Conservation (phyloP, 64 coral and sea anemone genomes). For the Montipora efflorescens region DNA sequence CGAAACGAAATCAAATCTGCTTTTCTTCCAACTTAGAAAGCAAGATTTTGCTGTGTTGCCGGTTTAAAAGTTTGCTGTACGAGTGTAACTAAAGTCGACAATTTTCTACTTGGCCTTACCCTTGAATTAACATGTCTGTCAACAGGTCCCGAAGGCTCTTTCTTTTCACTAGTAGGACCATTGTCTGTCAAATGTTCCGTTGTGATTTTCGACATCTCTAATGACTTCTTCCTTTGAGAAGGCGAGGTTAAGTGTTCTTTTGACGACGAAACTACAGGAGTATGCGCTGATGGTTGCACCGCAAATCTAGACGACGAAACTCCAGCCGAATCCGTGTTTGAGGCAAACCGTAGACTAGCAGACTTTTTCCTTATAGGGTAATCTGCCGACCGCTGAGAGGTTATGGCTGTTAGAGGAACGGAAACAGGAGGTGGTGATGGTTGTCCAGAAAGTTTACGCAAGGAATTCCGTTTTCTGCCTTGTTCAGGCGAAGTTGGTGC, state of each 20-base stretch:
- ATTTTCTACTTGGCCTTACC: neutral
- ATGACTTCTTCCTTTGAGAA: neutral
- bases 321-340: neutral
- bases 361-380: neutral
- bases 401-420: neutral
- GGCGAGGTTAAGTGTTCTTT: neutral
- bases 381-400: neutral
- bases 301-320: neutral
- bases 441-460: neutral
- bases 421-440: neutral
- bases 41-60: too few relatives aligned
- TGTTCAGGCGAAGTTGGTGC: conserved; percentile 29
- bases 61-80: too few relatives aligned
- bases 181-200: neutral
- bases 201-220: neutral
- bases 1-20: too few relatives aligned
- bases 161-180: neutral
- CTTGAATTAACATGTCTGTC: neutral
- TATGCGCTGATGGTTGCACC: neutral
- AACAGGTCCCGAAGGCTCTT: neutral
- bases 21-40: too few relatives aligned
- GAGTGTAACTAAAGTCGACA: too few relatives aligned
- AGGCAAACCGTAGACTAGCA: neutral
- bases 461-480: neutral
- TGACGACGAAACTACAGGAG: neutral